Evolutionary conservation across 2,888 invertebrate genomes (phyloP).

Genomic region (Harpalus rubripes): DNA sequence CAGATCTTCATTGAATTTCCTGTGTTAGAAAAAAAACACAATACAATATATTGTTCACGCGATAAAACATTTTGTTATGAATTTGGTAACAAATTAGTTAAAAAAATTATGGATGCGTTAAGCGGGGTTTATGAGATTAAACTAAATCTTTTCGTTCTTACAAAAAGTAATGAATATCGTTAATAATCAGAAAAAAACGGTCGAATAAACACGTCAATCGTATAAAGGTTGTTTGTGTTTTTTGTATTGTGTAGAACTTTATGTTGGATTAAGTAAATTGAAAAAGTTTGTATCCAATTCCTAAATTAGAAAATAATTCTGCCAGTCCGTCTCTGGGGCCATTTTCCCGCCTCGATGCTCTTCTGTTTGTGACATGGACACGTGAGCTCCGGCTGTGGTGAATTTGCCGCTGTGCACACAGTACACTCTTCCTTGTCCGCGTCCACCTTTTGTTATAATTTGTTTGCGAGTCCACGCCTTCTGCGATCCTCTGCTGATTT

Average conservation of each 20-base stretch:
- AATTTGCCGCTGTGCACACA: conserved; percentile 21
- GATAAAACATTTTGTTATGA: no score
- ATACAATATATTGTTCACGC: no score
- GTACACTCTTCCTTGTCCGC: conserved; percentile 19
- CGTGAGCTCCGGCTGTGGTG: conserved; percentile 9
- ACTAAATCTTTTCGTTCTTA: no score
- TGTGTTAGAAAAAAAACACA: no score
- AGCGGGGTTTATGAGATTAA: no score
- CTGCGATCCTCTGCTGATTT: conserved; percentile 29
- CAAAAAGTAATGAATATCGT: no score
- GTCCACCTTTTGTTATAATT: conserved; percentile 56
- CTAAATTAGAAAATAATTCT: background rate
- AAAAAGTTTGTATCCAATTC: conserved; percentile 5
- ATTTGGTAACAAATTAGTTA: no score
- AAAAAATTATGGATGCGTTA: no score
- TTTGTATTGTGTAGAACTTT: background rate
- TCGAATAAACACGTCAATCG: no score
- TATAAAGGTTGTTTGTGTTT: no score
- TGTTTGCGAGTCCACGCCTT: conserved; percentile 37
- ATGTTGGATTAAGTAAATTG: conserved; percentile 2
- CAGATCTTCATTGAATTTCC: no score
- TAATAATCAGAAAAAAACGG: no score
- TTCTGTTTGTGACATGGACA: conserved; percentile 36
- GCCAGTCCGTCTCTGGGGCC: conserved; percentile 18
- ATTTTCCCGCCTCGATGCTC: conserved; percentile 1